Evolutionary conservation across 2,888 invertebrate species (phyloP), one percentile per base, ranked within the genome.

Genomic region (Blomia tropicalis): DNA sequence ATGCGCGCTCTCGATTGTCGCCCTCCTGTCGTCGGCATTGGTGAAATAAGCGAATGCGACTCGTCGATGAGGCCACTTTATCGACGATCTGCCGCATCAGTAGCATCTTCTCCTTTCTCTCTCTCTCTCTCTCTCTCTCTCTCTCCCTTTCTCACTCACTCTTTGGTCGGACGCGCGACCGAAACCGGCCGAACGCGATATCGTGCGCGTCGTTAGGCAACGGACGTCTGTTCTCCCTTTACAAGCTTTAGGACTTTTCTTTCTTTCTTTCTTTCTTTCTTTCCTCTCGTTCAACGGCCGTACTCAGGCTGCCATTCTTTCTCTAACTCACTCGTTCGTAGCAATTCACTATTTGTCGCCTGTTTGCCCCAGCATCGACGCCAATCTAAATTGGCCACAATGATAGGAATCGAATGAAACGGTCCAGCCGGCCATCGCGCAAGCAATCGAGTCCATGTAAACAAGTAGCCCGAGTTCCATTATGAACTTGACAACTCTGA

Each of bases 331-430:
- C 36, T 17, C 7, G 7, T 36, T 7, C 36, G 7, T 17, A 17
- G 36, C 36, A 36, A 36, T 11, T 17, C 7, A 36, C 36, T 36
- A 36, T 36, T 36, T 36, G 36, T 36, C 36, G 36, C 7, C 36
- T 36, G 36, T 36, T 36, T 36, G 36, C 36, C n/a, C 7, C 51
- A 11, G 51, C 51, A 47, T 47, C 51, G 14, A 47, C 7, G 22
- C 7, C 51, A 17, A 36, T 36, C 51, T 27, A 47, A 47, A 47
- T 47, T 47, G 51, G 51, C 51, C 51, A 27, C 51, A 47, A 47
- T 36, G 17, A 36, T 36, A 36, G 36, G 17, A 36, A 36, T 36
- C 36, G 36, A 17, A 36, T 36, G 36, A 17, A 17, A 36, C 36
- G 17, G 17, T 36, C 17, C 17, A 36, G 36, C 36, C 7, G 17